These are phyloP conservation scores for Aporrectodea caliginosa DNA, from an alignment of 1,140 invertebrate genomes.

Conservation along the genomic window DNA sequence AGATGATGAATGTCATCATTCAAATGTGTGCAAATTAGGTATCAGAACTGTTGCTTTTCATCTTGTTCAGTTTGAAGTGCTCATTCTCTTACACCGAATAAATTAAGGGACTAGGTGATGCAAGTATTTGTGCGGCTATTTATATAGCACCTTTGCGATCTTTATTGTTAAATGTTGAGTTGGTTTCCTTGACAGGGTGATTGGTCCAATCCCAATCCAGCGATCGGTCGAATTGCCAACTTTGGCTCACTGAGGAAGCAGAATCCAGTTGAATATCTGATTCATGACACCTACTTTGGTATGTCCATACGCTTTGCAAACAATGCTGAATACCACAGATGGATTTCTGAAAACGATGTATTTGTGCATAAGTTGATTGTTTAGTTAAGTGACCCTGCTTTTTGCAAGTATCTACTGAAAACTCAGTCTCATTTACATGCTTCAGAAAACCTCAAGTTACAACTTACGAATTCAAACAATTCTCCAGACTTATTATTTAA, in stretches of 20 bases:
- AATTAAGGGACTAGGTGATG: not conserved
- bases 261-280: constrained; percentile 91
- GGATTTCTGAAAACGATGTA: not conserved
- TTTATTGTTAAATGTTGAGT: not conserved
- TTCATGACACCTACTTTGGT: constrained; percentile 92
- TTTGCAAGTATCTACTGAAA: not conserved
- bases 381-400: not conserved
- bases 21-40: no score
- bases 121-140: not conserved
- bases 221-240: constrained; percentile 92
- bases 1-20: no score
- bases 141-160: not conserved
- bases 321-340: not conserved
- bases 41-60: not conserved
- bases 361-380: not conserved
- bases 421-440: not conserved
- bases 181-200: constrained; percentile 57
- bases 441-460: not conserved
- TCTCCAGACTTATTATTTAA: no score
- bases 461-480: not conserved
- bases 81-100: not conserved
- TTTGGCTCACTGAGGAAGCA: constrained; percentile 95
- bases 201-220: constrained; percentile 87
- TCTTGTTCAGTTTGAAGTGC: not conserved
- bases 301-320: constrained; percentile 43